Evolutionary conservation across 2,113 vertebrate genomes (phyloP).

Genomic region (Drymodes brunneopygia): DNA sequence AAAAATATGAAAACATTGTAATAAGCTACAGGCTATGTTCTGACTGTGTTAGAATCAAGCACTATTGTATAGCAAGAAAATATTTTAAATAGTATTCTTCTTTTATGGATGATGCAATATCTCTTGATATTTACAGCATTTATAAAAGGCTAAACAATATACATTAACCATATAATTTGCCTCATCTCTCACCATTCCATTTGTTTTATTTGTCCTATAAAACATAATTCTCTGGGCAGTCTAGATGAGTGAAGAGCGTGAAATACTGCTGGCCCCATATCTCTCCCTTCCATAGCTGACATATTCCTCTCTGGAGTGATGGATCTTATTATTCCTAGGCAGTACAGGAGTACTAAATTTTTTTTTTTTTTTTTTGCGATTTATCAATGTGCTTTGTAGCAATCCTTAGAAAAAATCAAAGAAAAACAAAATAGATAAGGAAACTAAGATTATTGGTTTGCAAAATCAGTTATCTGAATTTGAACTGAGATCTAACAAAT

Average conservation of each 20-base stretch:
- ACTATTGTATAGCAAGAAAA: neutral
- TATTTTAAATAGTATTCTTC: neutral
- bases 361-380: neutral
- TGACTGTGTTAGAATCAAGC: neutral
- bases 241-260: neutral
- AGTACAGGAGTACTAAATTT: neutral
- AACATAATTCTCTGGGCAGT: neutral
- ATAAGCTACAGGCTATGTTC: neutral
- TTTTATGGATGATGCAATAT: neutral
- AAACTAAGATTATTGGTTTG: neutral
- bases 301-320: neutral
- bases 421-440: neutral
- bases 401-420: neutral
- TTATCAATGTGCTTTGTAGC: neutral
- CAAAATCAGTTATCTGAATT: neutral
- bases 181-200: neutral
- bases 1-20: neutral
- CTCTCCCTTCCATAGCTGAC: neutral
- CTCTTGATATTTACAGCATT: conserved; percentile 7
- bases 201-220: conserved; percentile 15
- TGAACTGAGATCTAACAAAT: neutral
- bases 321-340: neutral
- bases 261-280: neutral
- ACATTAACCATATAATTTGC: neutral
- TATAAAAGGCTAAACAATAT: neutral